phyloP scores from a whole-genome alignment of 2,888 invertebrate genomes.

The Metalampra italica region DNA sequence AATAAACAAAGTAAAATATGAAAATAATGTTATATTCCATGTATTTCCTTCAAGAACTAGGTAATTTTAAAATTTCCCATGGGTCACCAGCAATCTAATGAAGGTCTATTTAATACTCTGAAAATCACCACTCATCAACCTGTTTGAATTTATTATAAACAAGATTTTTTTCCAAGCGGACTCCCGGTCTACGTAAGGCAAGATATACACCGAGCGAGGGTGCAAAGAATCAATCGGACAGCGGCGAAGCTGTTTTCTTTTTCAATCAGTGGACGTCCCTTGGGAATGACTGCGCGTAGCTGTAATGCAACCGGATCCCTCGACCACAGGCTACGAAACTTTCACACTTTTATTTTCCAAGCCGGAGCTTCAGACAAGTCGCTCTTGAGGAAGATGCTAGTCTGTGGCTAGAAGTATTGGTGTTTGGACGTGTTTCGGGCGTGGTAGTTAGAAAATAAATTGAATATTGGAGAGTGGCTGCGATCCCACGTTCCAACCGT shows the following conservation, averaged over 20 bases:
- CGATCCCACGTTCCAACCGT: constrained; percentile 40
- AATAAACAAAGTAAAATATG: too few relatives aligned
- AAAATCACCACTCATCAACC: too few relatives aligned
- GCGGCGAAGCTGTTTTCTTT: constrained; percentile 70
- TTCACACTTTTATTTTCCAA: not conserved
- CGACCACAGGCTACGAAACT: constrained; percentile 32
- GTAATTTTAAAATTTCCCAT: too few relatives aligned
- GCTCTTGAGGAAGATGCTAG: constrained; percentile 15
- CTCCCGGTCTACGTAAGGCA: constrained; percentile 39
- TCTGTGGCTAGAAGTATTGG: constrained; percentile 28
- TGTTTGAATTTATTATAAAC: too few relatives aligned
- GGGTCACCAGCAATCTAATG: too few relatives aligned
- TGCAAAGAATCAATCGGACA: constrained; percentile 69
- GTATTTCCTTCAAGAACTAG: too few relatives aligned
- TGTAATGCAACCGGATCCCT: constrained; percentile 32
- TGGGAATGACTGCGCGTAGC: constrained; percentile 42
- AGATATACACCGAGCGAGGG: constrained; percentile 53
- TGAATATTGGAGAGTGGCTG: constrained; percentile 55
- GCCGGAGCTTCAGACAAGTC: constrained; percentile 1
- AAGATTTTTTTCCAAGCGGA: not conserved
- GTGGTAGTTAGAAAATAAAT: constrained; percentile 67
- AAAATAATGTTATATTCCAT: too few relatives aligned
- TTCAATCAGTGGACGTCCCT: constrained; percentile 68
- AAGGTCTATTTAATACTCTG: too few relatives aligned
- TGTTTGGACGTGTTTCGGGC: constrained; percentile 29